Percentiles rank a stretch among this genome's conserved stretches.
These are phyloP conservation scores for Tichodroma muraria DNA, from an alignment of 2,113 vertebrate species.

Conservation along the genomic window DNA sequence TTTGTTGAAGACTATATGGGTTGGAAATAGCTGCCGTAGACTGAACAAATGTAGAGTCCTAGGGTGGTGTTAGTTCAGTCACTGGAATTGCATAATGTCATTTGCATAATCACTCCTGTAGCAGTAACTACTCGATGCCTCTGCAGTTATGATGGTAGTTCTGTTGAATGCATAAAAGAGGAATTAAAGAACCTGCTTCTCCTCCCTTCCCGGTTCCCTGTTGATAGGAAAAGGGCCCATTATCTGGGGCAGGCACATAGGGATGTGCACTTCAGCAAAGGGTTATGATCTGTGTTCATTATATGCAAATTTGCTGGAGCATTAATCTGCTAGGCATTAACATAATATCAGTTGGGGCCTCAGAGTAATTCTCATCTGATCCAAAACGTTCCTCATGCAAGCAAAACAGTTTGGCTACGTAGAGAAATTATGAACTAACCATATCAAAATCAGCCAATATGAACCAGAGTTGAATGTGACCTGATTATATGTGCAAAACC, in stretches of 20 bases:
- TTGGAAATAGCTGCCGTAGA: background rate
- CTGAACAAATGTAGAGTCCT: background rate
- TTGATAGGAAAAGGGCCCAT: background rate
- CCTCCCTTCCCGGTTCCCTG: background rate
- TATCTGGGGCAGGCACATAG: constrained; percentile 33
- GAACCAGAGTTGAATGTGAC: background rate
- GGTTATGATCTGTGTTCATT: constrained; percentile 36
- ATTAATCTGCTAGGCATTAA: constrained; percentile 60
- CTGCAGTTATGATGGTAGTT: background rate
- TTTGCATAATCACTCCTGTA: background rate
- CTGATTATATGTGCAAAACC: background rate
- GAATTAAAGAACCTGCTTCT: background rate
- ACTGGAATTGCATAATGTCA: background rate
- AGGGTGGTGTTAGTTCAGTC: background rate
- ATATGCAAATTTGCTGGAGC: constrained; percentile 59
- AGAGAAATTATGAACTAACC: background rate
- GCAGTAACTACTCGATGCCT: background rate
- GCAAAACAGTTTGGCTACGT: background rate
- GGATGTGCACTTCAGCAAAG: constrained; percentile 29
- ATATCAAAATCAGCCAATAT: background rate
- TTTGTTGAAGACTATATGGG: background rate
- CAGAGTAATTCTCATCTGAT: constrained; percentile 12
- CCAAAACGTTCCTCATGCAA: constrained; percentile 1
- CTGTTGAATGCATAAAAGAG: background rate
- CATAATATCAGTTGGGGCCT: constrained; percentile 41